Conservation (phyloP, 2,797 vertebrate genomes). For the Tapirus indicus region DNA sequence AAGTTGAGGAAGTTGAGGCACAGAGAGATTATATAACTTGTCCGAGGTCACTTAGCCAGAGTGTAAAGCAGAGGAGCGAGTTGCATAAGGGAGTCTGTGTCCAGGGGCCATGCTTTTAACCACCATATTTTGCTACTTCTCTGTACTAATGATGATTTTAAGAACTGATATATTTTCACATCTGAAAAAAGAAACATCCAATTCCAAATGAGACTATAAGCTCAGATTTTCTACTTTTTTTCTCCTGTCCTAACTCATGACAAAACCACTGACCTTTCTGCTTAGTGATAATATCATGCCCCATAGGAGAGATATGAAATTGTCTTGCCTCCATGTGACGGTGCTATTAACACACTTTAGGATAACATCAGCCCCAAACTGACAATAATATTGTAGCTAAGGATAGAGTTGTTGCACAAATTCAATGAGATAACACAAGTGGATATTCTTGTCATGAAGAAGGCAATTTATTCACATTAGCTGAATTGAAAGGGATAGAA, state of each 20-base stretch:
- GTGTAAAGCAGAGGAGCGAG: background rate
- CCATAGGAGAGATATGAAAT: constrained; percentile 20
- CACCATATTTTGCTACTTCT: background rate
- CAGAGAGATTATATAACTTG: background rate
- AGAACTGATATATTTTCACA: background rate
- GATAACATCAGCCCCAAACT: background rate
- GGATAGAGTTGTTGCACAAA: background rate
- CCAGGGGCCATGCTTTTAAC: background rate
- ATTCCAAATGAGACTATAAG: background rate
- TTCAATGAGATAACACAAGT: background rate
- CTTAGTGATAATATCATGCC: constrained; percentile 33
- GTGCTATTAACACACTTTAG: background rate
- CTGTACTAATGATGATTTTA: background rate
- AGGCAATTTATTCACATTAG: background rate
- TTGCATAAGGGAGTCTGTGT: background rate
- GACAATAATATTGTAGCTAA: background rate
- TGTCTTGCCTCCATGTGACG: background rate
- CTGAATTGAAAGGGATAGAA: background rate
- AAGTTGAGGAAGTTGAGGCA: constrained; percentile 22
- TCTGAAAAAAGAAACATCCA: background rate
- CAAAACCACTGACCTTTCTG: constrained; percentile 9
- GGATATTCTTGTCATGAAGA: background rate
- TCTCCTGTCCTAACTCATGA: constrained; percentile 22
- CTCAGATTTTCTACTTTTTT: background rate
- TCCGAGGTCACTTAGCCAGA: background rate